A percentile compares a stretch with the other conserved stretches of the same genome.
phyloP scores from a whole-genome alignment of 1,140 invertebrate genomes.

The Nymphalis io region DNA sequence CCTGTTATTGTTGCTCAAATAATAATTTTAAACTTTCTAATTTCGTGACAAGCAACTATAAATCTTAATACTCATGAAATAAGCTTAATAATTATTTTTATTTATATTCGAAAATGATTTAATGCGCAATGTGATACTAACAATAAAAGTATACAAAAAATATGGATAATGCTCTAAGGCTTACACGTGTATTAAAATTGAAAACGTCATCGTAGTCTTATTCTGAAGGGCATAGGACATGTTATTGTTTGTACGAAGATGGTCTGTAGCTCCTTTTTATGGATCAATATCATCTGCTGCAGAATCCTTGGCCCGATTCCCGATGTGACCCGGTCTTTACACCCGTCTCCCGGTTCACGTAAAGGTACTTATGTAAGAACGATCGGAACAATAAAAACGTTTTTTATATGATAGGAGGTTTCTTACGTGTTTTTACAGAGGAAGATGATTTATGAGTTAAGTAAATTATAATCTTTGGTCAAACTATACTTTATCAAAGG shows the following conservation, averaged over 20 bases:
- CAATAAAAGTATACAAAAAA: slow-evolving; percentile 18
- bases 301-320: slow-evolving; percentile 61
- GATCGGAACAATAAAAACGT: neutral
- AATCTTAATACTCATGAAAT: neutral
- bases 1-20: neutral
- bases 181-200: slow-evolving; percentile 11
- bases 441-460: no score
- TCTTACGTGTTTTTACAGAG: no score
- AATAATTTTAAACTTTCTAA: slow-evolving; percentile 16
- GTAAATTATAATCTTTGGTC: no score
- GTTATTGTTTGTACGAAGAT: neutral
- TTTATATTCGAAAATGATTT: slow-evolving; percentile 9
- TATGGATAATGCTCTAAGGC: neutral
- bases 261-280: slow-evolving; percentile 21
- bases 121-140: slow-evolving; percentile 13
- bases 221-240: neutral
- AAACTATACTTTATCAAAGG: no score
- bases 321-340: slow-evolving; percentile 49
- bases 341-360: slow-evolving; percentile 36
- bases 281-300: slow-evolving; percentile 45
- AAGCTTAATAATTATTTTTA: slow-evolving; percentile 1
- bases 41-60: slow-evolving; percentile 3
- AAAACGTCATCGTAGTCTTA: slow-evolving; percentile 17
- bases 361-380: slow-evolving; percentile 11
- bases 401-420: neutral